Evolutionary conservation across 1,140 invertebrate genomes (phyloP), one percentile per base, ranked within the genome.

Genomic region (Hyposmocoma kahamanoa): DNA sequence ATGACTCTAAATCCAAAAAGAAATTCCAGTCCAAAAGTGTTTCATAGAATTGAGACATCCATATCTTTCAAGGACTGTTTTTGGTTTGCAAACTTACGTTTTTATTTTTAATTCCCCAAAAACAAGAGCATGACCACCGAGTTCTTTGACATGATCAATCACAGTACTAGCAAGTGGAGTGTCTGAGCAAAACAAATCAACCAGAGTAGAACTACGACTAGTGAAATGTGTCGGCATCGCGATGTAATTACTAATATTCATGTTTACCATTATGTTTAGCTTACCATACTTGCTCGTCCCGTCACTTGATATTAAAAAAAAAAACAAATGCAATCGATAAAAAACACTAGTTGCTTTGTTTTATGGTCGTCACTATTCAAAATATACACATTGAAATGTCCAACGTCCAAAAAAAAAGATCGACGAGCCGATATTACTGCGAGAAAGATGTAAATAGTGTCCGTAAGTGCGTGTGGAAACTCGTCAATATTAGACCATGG

Each of bases 351-450:
- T 15, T n/a, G 11, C 8, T 8, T 6, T 17, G 10, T 13, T n/a
- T 36, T 17, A 36, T 8, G 15, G 9, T 2, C 10, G 1, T 2
- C 2, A 8, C 8, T 36, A 8, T 36, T 15, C 10, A 36, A 8
- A 17, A 57, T 8, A 32, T 57, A 36, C 0, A 62, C 45, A 47
- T 57, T 62, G 8, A 62, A 47, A 46, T 62, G 54, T 9, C 47
- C 47, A 17, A 61, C 10, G 17, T 56, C 0, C n/a, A 47, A n/a
- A n/a, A n/a, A n/a, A n/a, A n/a, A n/a, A n/a, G n/a, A n/a, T n/a
- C n/a, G n/a, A n/a, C 30, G 3, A 48, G 13, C 18, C 48, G 43
- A 10, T 61, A 26, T 36, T 18, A 39, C 24, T 47, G 6, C 1
- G 36, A 18, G 22, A 60, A 50, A 13, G 9, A 15, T 11, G 19